phyloP scores from a whole-genome alignment of 2,888 invertebrate genomes.

The Odiellus spinosus region DNA sequence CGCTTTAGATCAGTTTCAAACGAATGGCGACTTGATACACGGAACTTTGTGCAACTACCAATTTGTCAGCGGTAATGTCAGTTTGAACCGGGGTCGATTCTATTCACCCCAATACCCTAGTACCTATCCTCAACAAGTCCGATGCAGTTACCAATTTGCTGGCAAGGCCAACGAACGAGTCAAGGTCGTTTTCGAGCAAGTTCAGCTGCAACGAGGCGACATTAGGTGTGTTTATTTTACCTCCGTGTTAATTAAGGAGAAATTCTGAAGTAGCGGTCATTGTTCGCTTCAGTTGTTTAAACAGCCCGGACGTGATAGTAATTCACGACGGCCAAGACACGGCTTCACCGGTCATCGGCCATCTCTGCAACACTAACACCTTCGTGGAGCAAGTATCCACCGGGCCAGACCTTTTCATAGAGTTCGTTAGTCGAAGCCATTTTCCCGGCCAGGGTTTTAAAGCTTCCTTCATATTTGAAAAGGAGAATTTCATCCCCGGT shows the following conservation, averaged over 20 bases:
- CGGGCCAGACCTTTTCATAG: constrained; percentile 61
- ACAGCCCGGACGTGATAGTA: constrained; percentile 65
- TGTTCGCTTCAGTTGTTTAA: constrained; percentile 50
- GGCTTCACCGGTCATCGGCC: constrained; percentile 55
- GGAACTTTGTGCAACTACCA: constrained; percentile 71
- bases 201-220: constrained; percentile 57
- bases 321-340: constrained; percentile 65
- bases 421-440: constrained; percentile 68
- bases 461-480: constrained; percentile 36
- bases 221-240: constrained; percentile 45
- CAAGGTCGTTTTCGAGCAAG: constrained; percentile 63
- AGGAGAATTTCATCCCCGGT: constrained; percentile 3
- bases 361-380: constrained; percentile 62
- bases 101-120: constrained; percentile 92
- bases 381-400: constrained; percentile 65
- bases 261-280: no score
- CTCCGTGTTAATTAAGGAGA: no score
- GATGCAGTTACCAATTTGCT: constrained; percentile 72
- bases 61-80: constrained; percentile 55
- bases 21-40: constrained; percentile 55
- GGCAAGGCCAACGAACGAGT: constrained; percentile 52
- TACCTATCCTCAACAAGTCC: constrained; percentile 76
- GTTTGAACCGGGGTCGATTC: constrained; percentile 54
- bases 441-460: constrained; percentile 62
- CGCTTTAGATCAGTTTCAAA: constrained; percentile 54